Base-by-base conservation (phyloP, 2,888 invertebrate genomes). In the Chouioia cunea region DNA sequence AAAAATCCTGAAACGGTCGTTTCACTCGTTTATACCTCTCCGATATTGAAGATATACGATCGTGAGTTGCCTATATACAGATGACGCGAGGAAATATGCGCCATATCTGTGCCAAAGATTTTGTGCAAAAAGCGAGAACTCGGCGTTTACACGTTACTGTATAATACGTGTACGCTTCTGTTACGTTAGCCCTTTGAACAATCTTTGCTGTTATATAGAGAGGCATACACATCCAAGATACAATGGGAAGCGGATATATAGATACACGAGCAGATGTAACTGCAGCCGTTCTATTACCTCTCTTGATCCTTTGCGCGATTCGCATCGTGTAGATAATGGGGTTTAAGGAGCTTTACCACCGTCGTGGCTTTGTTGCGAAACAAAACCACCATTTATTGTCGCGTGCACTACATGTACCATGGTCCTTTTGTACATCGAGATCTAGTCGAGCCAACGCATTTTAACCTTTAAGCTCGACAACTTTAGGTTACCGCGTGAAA, bases 311-410 rank as follows among this genome's bases (percentile, higher is more conserved):
- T 4, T n/a, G 10, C 20, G 20, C 62, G 52, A 62, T 47, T 27
- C 47, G 56, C 1, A 65, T 65, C 27, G 48, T 20, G 3, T 12
- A n/a, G 54, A 65, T 65, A 65, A 65, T 56, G n/a, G 56, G 65
- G 56, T 65, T 65, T 56, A 18, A 48, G 65, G n/a, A 48, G 47
- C 36, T 48, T 56, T 36, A 36, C 18, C 36, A 6, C 1, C 36
- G 2, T 36, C 36, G 10, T 16, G 18, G 36, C 36, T 65, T 65
- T 54, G 44, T n/a, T 44, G 46, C 44, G 10, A 36, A 27, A 54
- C 53, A 43, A 43, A 63, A 52, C 54, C 36, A 6, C 6, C 36
- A 36, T 36, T 36, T 36, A 36, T 36, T 36, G 36, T 36, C 36
- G 10, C 36, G 10, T n/a, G n/a, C n/a, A n/a, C n/a, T n/a, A n/a